Evolutionary conservation across 2,113 vertebrate genomes (phyloP).

Genomic region (Etia nguti): DNA sequence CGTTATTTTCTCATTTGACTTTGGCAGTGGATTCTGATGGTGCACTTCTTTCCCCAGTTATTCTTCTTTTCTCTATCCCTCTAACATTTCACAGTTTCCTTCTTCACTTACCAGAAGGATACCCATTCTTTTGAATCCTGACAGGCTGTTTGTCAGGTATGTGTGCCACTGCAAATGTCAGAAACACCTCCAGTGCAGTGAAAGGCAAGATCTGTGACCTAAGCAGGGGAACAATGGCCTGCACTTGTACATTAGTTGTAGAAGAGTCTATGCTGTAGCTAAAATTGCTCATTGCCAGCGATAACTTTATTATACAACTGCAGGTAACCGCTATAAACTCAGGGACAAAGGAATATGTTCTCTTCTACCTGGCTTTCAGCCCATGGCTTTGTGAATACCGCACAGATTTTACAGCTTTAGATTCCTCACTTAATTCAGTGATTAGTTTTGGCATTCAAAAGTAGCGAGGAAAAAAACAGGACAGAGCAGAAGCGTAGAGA

Average conservation of each 20-base stretch:
- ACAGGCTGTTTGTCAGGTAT: conserved; percentile 22
- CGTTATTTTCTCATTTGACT: conserved; percentile 32
- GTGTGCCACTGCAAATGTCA: neutral
- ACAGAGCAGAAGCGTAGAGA: neutral
- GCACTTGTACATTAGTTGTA: neutral
- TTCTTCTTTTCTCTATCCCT: neutral
- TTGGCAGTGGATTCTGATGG: conserved; percentile 14
- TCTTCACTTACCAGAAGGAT: conserved; percentile 14
- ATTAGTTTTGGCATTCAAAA: conserved; percentile 14
- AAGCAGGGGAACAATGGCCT: neutral
- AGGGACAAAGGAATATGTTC: neutral
- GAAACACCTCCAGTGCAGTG: neutral
- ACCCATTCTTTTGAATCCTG: conserved; percentile 1
- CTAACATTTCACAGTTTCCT: conserved; percentile 12
- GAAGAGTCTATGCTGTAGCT: neutral
- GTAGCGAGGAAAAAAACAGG: neutral
- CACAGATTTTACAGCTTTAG: neutral
- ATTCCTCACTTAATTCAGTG: neutral
- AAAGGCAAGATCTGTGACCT: conserved; percentile 3
- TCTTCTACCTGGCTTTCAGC: neutral
- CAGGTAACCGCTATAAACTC: neutral
- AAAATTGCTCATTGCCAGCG: neutral
- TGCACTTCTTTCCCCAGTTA: neutral
- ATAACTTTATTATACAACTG: neutral
- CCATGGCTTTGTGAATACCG: neutral